These are phyloP conservation scores for Hydrozoanthus tunicans DNA, from an alignment of 64 coral and sea anemone genomes.

Conservation along the genomic window DNA sequence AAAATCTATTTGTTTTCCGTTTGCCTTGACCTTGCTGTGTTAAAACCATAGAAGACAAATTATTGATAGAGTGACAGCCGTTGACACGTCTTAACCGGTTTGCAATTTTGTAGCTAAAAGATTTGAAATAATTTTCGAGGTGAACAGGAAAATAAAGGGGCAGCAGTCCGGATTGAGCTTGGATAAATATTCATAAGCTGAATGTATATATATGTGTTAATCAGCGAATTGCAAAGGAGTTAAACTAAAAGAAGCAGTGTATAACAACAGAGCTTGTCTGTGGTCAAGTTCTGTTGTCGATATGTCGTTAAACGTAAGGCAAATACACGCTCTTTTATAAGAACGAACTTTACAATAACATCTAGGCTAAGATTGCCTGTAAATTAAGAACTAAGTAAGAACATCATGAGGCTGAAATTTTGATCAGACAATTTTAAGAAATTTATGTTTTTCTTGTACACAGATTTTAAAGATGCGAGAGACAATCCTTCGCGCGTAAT, in stretches of 20 bases:
- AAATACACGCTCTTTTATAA: too few relatives aligned
- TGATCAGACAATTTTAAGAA: too few relatives aligned
- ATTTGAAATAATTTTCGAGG: constrained; percentile 36
- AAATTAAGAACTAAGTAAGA: too few relatives aligned
- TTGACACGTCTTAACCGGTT: constrained; percentile 19
- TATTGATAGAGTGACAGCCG: not conserved
- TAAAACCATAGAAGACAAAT: not conserved
- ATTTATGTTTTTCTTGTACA: too few relatives aligned
- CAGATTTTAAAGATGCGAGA: too few relatives aligned
- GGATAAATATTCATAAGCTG: not conserved
- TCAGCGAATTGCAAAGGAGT: not conserved
- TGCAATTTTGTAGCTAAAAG: constrained; percentile 1
- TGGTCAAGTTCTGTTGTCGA: too few relatives aligned
- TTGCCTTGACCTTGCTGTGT: constrained; percentile 18
- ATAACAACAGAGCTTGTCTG: too few relatives aligned
- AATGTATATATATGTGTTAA: not conserved
- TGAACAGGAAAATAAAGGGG: constrained; percentile 12
- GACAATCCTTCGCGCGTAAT: too few relatives aligned
- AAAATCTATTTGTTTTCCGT: not conserved
- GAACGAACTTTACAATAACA: too few relatives aligned
- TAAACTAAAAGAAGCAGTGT: not conserved
- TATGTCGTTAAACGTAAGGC: too few relatives aligned
- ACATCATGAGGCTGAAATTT: too few relatives aligned
- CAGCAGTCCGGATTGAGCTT: not conserved
- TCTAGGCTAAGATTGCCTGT: too few relatives aligned